These are phyloP conservation scores for Eueremaeus valkanovi DNA, from an alignment of 2,888 invertebrate species.

Conservation along the genomic window DNA sequence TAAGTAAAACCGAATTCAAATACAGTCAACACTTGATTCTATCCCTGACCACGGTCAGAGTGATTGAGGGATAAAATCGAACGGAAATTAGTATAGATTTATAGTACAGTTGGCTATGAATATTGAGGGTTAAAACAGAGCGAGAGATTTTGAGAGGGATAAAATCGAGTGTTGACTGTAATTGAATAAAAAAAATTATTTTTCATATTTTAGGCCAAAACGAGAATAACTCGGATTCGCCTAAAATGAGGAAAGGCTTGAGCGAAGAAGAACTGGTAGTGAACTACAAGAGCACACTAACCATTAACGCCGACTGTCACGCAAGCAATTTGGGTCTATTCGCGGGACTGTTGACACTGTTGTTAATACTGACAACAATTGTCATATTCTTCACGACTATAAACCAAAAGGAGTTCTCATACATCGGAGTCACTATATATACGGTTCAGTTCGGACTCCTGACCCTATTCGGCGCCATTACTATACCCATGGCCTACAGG, in stretches of 20 bases:
- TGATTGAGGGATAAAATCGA: too few relatives aligned
- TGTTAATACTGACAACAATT: constrained; percentile 59
- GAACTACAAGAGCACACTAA: constrained; percentile 52
- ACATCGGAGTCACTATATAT: constrained; percentile 46
- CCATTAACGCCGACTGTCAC: constrained; percentile 67
- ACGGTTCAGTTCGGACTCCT: constrained; percentile 57
- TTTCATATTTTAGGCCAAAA: constrained; percentile 3
- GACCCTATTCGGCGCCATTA: constrained; percentile 56
- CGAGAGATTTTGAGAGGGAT: too few relatives aligned
- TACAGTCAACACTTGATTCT: background rate
- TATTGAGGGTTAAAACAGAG: too few relatives aligned
- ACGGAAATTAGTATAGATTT: too few relatives aligned
- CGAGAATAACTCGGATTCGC: constrained; percentile 40
- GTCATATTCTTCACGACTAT: constrained; percentile 62
- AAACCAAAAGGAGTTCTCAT: constrained; percentile 53
- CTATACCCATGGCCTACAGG: constrained; percentile 61
- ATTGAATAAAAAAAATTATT: background rate
- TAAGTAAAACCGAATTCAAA: too few relatives aligned
- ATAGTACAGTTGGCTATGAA: too few relatives aligned
- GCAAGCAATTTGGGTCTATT: constrained; percentile 71
- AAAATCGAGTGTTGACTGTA: background rate
- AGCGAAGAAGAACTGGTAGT: constrained; percentile 43
- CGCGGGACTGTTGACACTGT: constrained; percentile 63
- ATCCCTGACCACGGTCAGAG: too few relatives aligned
- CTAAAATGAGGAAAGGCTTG: constrained; percentile 42